Evolutionary conservation across 2,797 vertebrate genomes (phyloP).

Genomic region (Aplochiton taeniatus): DNA sequence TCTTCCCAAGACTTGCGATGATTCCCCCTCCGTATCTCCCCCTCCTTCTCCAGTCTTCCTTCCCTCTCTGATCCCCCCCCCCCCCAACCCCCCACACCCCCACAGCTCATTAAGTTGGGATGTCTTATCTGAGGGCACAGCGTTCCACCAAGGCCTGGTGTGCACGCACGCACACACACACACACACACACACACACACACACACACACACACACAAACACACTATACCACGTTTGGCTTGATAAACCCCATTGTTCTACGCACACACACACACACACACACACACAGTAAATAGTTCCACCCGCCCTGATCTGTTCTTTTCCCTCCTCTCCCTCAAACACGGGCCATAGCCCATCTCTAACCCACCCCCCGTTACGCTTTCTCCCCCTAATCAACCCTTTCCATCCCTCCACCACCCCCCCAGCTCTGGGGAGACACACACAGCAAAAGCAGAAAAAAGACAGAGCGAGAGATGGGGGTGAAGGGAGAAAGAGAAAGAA

Average conservation of each 20-base stretch:
- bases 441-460: constrained; percentile 45
- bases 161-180: constrained; percentile 25
- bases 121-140: constrained; percentile 78
- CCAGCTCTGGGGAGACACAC: constrained; percentile 64
- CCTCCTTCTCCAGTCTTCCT: constrained; percentile 48
- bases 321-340: constrained; percentile 26
- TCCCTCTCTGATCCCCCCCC: constrained; percentile 22
- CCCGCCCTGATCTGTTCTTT: constrained; percentile 38
- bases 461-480: constrained; percentile 22
- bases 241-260: constrained; percentile 72
- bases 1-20: constrained; percentile 53
- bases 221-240: constrained; percentile 49
- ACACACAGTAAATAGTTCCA: constrained; percentile 1
- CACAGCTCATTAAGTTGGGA: constrained; percentile 79
- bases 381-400: constrained; percentile 68
- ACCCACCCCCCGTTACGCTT: constrained; percentile 1
- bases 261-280: constrained; percentile 14
- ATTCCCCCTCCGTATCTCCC: constrained; percentile 12
- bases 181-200: constrained; percentile 11
- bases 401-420: constrained; percentile 40
- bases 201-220: constrained; percentile 28
- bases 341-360: constrained; percentile 18
- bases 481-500: constrained; percentile 33
- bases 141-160: constrained; percentile 64
- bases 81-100: constrained; percentile 44